Evolutionary conservation across 2,797 vertebrate genomes (phyloP).

Genomic region (Sarcophilus harrisii): DNA sequence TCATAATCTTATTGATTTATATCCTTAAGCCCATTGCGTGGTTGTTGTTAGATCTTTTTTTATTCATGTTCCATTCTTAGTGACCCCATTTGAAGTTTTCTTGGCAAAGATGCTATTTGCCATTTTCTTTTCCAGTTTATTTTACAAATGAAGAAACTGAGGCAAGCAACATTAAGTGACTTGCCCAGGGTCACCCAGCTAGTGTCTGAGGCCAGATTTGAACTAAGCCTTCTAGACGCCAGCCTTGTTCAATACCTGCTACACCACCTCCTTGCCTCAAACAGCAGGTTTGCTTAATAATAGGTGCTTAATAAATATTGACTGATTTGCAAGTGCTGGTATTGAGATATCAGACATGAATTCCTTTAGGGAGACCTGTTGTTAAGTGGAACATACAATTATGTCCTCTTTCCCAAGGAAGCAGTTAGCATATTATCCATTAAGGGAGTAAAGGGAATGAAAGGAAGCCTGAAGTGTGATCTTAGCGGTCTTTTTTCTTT

Average conservation of each 20-base stretch:
- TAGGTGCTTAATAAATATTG: neutral
- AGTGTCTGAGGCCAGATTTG: neutral
- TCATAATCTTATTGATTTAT: neutral
- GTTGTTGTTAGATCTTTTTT: neutral
- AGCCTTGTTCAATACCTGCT: neutral
- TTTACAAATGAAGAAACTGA: neutral
- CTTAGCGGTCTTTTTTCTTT: neutral
- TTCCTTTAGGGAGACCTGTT: neutral
- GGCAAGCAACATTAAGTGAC: neutral
- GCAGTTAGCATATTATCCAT: fast-evolving
- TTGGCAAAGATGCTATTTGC: neutral
- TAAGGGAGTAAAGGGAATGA: neutral
- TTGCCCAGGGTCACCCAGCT: neutral
- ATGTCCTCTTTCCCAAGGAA: neutral
- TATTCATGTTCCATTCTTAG: neutral
- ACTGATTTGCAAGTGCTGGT: neutral
- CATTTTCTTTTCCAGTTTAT: neutral
- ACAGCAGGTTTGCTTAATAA: neutral
- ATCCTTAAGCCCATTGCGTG: neutral
- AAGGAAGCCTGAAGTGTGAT: neutral
- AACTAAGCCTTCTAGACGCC: neutral
- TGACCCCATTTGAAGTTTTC: neutral
- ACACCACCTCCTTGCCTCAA: neutral
- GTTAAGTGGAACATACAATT: neutral
- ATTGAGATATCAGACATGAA: neutral